Base-by-base conservation (phyloP, 2,797 vertebrate species). In the Spinus pinus region DNA sequence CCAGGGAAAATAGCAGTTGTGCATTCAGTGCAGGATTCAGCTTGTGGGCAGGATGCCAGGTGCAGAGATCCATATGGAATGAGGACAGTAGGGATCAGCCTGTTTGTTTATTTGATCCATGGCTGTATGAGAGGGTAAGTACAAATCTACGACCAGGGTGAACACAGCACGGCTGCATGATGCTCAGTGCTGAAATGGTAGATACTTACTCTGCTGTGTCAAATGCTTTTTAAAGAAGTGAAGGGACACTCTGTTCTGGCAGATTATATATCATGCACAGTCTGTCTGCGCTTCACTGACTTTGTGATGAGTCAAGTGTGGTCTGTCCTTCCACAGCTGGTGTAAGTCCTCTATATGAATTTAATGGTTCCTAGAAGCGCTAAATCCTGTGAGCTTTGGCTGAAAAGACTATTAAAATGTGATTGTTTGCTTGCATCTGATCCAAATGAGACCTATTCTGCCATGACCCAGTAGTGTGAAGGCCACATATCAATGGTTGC, bases 161-260 rank as follows among this genome's bases (percentile, higher is more conserved):
- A 89, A 31, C 0, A 1, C 37, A 67, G n/a, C 19, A 18, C 5
- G n/a, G 41, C 81, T 1, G 5, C 67, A 46, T 8, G 67, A 82
- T 91, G 91, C 67, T 71, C 62, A 4, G 82, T 37, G 54, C 58
- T 90, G 91, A 78, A 94, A 86, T 3, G 9, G 79, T 58, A 31
- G 90, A 58, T 79, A 49, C 87, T 92, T 78, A 39, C 37, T 81
- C 42, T 78, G 85, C 82, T 84, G 39, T 95, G 77, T 91, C 93
- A 95, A 95, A 88, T 51, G 69, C 85, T 94, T 96, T 95, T 93
- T 91, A 74, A 95, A 94, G 93, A 94, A 90, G 85, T 61, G 80
- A 91, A 95, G 82, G 95, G 93, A 96, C 85, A 37, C 72, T 62
- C 60, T 91, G 94, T 96, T 93, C 95, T 90, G 70, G 85, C 91